Conservation (phyloP, 2,888 invertebrate genomes). For the Cecidostiba fungosa region DNA sequence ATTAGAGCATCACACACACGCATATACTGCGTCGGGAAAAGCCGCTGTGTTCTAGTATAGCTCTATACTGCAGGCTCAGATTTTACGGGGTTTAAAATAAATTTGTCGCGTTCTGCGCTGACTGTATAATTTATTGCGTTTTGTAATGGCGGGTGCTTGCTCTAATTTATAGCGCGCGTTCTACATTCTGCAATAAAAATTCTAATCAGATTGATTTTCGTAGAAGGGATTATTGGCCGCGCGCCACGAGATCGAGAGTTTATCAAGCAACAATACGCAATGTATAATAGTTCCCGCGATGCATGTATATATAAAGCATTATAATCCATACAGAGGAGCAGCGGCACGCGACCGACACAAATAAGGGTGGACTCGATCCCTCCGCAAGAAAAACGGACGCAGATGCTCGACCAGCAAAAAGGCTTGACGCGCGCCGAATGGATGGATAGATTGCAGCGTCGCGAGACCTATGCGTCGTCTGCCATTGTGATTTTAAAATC, state of each 20-base stretch:
- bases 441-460: slow-evolving; percentile 66
- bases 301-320: slow-evolving; percentile 30
- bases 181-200: background rate
- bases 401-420: slow-evolving; percentile 70
- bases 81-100: slow-evolving; percentile 58
- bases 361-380: slow-evolving; percentile 54
- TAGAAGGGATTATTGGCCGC: no score
- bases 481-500: slow-evolving; percentile 79
- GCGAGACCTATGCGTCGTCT: slow-evolving; percentile 72
- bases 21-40: background rate
- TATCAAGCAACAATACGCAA: background rate
- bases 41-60: background rate
- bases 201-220: background rate
- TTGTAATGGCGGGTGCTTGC: background rate
- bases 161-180: no score
- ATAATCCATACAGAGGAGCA: background rate
- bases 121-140: background rate
- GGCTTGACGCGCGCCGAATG: slow-evolving; percentile 54
- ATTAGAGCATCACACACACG: background rate
- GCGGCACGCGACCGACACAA: slow-evolving; percentile 57
- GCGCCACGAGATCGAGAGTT: background rate
- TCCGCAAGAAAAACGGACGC: slow-evolving; percentile 67
- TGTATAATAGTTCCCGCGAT: background rate
- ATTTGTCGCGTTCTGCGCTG: slow-evolving; percentile 36
- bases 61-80: background rate